phyloP scores from a whole-genome alignment of 2,888 invertebrate genomes.

The Platycnemis pennipes region DNA sequence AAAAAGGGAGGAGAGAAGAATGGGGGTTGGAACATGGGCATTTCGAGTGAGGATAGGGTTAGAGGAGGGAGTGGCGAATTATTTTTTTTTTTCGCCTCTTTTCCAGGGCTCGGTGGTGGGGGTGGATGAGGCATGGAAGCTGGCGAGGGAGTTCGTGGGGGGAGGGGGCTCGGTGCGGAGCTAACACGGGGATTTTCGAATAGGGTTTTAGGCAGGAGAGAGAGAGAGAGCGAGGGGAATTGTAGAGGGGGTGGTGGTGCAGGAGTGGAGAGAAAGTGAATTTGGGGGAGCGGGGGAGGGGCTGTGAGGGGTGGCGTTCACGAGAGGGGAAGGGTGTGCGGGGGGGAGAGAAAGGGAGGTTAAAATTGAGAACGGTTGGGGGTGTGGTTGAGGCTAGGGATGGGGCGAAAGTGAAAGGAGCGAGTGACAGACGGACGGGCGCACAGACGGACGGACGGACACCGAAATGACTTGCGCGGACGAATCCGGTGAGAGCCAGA shows the following conservation, averaged over 20 bases:
- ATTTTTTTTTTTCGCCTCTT: background rate
- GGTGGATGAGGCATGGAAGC: background rate
- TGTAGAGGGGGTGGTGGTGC: background rate
- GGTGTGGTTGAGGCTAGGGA: background rate
- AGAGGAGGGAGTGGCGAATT: background rate
- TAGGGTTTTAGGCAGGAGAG: background rate
- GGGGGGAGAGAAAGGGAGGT: background rate
- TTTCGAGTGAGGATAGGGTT: slow-evolving; percentile 32
- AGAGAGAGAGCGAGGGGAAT: background rate
- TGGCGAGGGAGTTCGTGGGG: background rate
- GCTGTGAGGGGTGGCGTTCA: background rate
- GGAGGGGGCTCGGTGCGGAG: background rate
- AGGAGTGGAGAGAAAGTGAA: background rate
- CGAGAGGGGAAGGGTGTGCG: background rate
- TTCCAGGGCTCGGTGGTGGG: background rate
- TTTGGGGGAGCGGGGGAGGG: background rate
- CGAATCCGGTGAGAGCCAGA: background rate
- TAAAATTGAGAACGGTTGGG: background rate
- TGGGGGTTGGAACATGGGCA: background rate
- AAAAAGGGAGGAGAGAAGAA: background rate
- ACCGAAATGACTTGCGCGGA: slow-evolving; percentile 22
- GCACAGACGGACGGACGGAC: slow-evolving; percentile 15
- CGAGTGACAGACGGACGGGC: background rate
- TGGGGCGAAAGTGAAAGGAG: slow-evolving; percentile 14
- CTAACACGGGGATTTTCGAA: slow-evolving; percentile 15